A percentile compares a stretch with the other conserved stretches of the same genome.
phyloP scores from a whole-genome alignment of 1,140 invertebrate genomes.

The Bombus haemorrhoidalis region DNA sequence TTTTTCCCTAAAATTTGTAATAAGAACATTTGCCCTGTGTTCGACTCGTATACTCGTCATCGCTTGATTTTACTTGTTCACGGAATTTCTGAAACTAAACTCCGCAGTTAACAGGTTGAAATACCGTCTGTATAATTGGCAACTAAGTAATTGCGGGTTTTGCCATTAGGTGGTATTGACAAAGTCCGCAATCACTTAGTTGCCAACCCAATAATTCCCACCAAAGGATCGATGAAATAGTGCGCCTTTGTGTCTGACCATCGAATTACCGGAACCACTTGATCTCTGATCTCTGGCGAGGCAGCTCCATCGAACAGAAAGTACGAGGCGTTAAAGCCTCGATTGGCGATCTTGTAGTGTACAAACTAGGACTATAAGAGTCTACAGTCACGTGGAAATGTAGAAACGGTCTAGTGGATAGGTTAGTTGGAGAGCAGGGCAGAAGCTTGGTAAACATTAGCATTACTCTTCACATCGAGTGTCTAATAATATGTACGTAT shows the following conservation, averaged over 20 bases:
- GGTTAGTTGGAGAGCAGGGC: constrained; percentile 2
- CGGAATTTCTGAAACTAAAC: no score
- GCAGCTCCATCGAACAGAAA: neutral
- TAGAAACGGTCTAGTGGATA: neutral
- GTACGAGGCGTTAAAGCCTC: neutral
- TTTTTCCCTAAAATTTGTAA: no score
- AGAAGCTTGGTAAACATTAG: constrained; percentile 35
- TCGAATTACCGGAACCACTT: neutral
- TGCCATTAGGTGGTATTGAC: no score
- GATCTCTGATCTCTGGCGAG: neutral
- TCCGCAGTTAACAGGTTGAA: no score
- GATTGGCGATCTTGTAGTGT: neutral
- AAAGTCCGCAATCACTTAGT: no score
- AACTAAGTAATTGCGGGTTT: no score
- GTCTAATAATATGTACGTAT: constrained; percentile 46
- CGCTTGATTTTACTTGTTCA: no score
- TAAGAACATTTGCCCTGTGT: no score
- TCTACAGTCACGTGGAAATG: neutral
- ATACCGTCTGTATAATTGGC: no score
- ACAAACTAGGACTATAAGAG: neutral
- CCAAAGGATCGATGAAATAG: no score
- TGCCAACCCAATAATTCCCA: no score
- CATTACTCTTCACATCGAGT: constrained; percentile 43
- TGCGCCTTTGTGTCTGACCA: neutral
- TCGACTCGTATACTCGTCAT: no score